Evolutionary conservation across 2,888 invertebrate species (phyloP).

Genomic region (Philereme vetulata): DNA sequence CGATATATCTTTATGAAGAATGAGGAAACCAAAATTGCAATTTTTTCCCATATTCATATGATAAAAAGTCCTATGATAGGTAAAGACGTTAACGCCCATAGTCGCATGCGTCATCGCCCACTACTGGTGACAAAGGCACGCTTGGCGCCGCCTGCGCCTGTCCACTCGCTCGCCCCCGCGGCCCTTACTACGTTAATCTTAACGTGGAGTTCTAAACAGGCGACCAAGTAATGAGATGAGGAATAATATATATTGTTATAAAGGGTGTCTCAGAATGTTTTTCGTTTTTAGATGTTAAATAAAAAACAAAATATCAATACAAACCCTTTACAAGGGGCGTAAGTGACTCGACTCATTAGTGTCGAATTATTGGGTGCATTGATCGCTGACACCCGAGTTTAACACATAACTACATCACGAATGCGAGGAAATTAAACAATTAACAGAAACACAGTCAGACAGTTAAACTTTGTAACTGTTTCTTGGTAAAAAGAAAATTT

Average conservation of each 20-base stretch:
- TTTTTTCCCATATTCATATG: background rate
- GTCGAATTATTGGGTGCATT: no score
- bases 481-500: no score
- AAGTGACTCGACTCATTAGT: no score
- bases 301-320: no score
- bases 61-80: constrained; percentile 8
- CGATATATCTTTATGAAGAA: constrained; percentile 1
- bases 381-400: no score
- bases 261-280: no score
- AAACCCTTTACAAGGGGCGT: background rate
- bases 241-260: no score
- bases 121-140: constrained; percentile 22
- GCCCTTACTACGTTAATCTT: constrained; percentile 15
- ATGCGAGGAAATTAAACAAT: no score
- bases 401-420: no score
- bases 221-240: background rate
- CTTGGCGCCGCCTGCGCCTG: constrained; percentile 11
- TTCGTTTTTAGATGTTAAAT: no score
- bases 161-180: constrained; percentile 11
- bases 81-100: background rate
- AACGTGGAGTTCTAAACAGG: constrained; percentile 7
- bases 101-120: constrained; percentile 21
- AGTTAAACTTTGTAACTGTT: no score
- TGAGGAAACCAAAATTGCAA: constrained; percentile 12
- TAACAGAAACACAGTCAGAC: no score